Evolutionary conservation across 1,140 invertebrate genomes (phyloP), one percentile per base, ranked within the genome.

Genomic region (Drosophila suzukii): DNA sequence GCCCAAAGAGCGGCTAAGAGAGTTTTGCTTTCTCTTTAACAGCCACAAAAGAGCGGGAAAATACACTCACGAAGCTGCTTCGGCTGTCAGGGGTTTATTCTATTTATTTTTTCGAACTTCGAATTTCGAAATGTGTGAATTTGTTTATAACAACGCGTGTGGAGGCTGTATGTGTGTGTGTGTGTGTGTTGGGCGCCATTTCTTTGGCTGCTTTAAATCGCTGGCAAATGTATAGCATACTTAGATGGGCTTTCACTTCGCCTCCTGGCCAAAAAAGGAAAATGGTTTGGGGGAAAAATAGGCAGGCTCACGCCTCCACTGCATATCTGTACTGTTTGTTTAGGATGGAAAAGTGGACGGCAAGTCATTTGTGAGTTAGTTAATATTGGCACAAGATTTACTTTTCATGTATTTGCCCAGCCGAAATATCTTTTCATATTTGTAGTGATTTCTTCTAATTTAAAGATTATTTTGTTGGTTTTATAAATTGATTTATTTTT

Each of bases 91-190:
- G 27, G 41, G 24, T 51, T 36, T 46, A 10, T 34, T 34, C 32
- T 4, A 3, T 36, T 36, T 43, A 39, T 51, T 51, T 38, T 68
- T 88, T 88, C 82, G 82, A 88, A 86, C 17, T 88, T 80, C 80
- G 83, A 88, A 83, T 54, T 86, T 86, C 83, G 83, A 88, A 88
- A 89, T 77, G 84, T 88, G 83, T 84, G 73, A 88, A 88, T 88
- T 88, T 88, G 84, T 79, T 86, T 80, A 88, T 88, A 72, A 60
- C 56, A 66, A 59, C 44, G 50, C 60, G 36, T 17, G 34, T 15
- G 53, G 61, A 72, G 74, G 62, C 71, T 83, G 2, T 44, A 15
- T 6, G 34, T 51, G 44, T 56, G 20, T 59, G 41, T 36, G 34
- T 80, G 36, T 54, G 43, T 70, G 34, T 61, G 49, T 39, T 76